Evolutionary conservation across 2,113 vertebrate species (phyloP).

Genomic region (Alethe castanea): DNA sequence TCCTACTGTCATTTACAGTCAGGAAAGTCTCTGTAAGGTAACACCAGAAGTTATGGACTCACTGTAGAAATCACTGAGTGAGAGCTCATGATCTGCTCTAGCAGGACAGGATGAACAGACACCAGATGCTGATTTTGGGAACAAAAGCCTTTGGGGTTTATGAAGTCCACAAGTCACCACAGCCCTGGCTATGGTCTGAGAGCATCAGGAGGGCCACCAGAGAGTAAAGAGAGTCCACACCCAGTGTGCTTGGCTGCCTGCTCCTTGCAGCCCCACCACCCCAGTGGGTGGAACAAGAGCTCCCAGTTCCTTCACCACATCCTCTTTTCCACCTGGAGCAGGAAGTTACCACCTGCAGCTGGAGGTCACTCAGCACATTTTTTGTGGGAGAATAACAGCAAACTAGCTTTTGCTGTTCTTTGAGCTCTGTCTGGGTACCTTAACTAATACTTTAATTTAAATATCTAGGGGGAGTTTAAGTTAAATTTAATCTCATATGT

Average conservation of each 20-base stretch:
- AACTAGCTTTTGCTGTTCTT: neutral
- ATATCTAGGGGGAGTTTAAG: neutral
- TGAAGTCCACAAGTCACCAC: neutral
- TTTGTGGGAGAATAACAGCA: neutral
- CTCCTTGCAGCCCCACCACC: neutral
- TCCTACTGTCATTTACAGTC: neutral
- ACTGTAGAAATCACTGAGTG: neutral
- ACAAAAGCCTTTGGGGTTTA: neutral
- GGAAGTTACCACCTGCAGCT: neutral
- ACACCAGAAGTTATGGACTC: neutral
- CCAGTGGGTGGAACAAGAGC: rapidly evolving
- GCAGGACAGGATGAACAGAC: neutral
- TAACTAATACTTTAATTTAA: neutral
- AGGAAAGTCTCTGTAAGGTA: neutral
- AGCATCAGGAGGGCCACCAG: neutral
- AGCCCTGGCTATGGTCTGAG: neutral
- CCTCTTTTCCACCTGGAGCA: neutral
- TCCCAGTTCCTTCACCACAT: neutral
- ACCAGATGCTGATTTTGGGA: neutral
- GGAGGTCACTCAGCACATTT: neutral
- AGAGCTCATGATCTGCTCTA: neutral
- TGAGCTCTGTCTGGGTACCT: neutral
- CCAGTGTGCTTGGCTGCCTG: neutral
- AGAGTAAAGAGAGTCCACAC: neutral
- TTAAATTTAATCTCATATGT: neutral